Conservation (phyloP, 2,113 vertebrate genomes). For the Podiceps cristatus region DNA sequence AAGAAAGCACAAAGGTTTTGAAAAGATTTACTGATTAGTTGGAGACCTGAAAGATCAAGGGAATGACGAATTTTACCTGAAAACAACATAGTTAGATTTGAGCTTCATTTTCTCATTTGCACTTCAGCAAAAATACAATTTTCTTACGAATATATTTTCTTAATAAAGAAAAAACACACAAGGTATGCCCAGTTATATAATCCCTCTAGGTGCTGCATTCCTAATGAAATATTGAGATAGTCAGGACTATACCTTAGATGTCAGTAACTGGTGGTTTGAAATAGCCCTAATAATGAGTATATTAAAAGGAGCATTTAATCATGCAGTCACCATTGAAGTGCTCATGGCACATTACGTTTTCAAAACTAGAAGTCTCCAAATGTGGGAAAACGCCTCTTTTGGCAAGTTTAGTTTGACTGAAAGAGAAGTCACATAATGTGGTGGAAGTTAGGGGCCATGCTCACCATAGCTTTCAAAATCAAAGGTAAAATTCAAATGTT, state of each 20-base stretch:
- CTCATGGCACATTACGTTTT: not conserved
- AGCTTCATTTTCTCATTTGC: not conserved
- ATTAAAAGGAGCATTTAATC: not conserved
- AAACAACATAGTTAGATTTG: not conserved
- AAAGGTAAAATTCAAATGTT: not conserved
- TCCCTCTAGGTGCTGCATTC: fast-evolving
- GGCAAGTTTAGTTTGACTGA: not conserved
- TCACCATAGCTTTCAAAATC: not conserved
- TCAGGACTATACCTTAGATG: not conserved
- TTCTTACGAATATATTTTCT: not conserved
- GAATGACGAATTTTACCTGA: slow-evolving; percentile 2
- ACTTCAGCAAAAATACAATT: not conserved
- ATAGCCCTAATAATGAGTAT: not conserved
- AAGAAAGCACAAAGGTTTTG: not conserved
- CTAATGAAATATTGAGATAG: not conserved
- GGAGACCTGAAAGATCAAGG: not conserved
- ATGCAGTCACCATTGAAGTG: not conserved
- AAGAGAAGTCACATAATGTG: fast-evolving
- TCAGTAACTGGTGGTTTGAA: not conserved
- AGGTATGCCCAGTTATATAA: not conserved
- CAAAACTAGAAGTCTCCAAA: not conserved
- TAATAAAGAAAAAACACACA: not conserved
- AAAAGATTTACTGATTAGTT: not conserved
- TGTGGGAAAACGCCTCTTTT: not conserved
- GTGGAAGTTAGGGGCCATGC: fast-evolving